A percentile compares a stretch with the other conserved stretches of the same genome.
These are phyloP conservation scores for Callipepla squamata DNA, from an alignment of 2,113 vertebrate genomes.

Conservation along the genomic window DNA sequence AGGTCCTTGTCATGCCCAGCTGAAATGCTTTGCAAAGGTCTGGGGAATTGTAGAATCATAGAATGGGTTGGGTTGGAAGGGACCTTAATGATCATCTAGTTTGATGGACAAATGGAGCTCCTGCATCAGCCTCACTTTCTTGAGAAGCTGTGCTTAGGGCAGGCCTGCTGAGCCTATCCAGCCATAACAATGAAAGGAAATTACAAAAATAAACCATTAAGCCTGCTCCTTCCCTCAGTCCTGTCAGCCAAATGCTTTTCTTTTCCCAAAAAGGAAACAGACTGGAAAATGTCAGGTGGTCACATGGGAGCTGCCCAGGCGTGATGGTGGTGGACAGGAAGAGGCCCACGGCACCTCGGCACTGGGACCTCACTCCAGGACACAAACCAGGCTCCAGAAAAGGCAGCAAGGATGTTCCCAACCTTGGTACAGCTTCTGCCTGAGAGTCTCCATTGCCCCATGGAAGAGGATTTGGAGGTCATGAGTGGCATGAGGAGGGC, in stretches of 20 bases:
- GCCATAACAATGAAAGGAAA: conserved; percentile 47
- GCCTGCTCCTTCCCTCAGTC: conserved; percentile 1
- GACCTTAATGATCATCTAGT: background rate
- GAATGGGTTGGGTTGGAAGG: background rate
- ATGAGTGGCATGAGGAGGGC: background rate
- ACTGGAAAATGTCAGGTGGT: background rate
- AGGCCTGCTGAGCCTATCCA: background rate
- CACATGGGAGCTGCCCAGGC: background rate
- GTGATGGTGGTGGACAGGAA: background rate
- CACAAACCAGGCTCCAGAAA: background rate
- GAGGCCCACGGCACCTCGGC: accelerated
- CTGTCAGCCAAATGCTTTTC: accelerated
- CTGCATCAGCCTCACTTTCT: background rate
- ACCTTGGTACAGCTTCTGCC: background rate
- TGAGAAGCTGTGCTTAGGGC: background rate
- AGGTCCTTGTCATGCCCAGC: background rate
- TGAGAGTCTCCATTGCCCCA: background rate
- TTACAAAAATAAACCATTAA: conserved; percentile 33
- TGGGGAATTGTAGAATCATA: background rate
- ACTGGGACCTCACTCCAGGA: background rate
- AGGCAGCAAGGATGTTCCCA: accelerated
- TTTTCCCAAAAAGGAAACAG: background rate
- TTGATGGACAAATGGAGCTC: background rate
- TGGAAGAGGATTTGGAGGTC: background rate
- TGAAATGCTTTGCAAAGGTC: background rate